phyloP scores from a whole-genome alignment of 2,113 vertebrate species.

The Xiphophorus hellerii region DNA sequence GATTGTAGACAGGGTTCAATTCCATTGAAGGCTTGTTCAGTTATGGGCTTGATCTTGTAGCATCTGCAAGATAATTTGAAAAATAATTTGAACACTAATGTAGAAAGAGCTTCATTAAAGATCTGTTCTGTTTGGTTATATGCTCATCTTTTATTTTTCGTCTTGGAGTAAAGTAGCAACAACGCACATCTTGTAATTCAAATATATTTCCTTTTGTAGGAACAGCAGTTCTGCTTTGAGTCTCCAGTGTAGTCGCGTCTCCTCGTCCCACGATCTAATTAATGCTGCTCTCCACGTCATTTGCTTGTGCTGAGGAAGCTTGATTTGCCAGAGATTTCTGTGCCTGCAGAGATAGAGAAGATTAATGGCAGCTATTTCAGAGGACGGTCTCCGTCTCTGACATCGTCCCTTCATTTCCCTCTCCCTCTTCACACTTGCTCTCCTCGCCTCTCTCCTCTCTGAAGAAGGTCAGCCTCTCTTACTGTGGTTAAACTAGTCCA shows the following conservation, averaged over 20 bases:
- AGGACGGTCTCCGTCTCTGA: constrained; percentile 49
- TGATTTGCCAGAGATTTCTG: constrained; percentile 34
- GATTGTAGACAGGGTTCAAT: neutral
- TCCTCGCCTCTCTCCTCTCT: constrained; percentile 10
- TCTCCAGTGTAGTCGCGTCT: neutral
- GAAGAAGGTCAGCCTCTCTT: constrained; percentile 61
- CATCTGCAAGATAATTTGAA: no score
- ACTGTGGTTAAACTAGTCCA: constrained; percentile 61
- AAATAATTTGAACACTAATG: no score
- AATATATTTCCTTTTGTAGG: neutral
- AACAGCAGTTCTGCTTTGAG: neutral
- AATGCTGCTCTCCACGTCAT: constrained; percentile 2
- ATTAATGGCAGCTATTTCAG: constrained; percentile 69
- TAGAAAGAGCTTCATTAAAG: neutral
- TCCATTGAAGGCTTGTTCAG: neutral
- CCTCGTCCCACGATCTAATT: neutral
- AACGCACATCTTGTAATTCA: neutral
- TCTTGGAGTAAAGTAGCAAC: no score
- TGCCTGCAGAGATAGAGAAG: constrained; percentile 64
- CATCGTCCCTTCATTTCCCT: constrained; percentile 19
- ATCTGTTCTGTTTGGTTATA: neutral
- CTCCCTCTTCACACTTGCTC: constrained; percentile 12
- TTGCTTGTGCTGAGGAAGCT: constrained; percentile 15
- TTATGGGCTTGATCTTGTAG: no score
- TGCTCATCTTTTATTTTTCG: neutral